These are phyloP conservation scores for Petroica traversi DNA, from an alignment of 2,113 vertebrate genomes.

Conservation along the genomic window DNA sequence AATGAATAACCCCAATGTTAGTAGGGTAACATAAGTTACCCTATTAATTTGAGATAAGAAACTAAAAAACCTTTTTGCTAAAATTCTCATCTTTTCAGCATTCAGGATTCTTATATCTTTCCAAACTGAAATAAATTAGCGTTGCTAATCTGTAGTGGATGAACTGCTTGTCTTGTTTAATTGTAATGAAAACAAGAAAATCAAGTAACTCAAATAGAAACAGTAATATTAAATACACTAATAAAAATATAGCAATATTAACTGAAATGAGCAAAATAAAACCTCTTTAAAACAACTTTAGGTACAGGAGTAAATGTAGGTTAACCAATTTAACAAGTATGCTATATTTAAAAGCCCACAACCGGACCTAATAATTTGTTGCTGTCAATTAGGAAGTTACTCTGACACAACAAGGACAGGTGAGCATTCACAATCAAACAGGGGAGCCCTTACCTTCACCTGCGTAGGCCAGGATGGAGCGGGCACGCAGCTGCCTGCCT, in stretches of 20 bases:
- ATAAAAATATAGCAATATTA: background rate
- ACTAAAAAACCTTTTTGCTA: background rate
- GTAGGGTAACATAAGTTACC: background rate
- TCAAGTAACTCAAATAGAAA: background rate
- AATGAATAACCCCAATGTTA: too few relatives aligned
- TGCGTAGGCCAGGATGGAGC: constrained; percentile 91
- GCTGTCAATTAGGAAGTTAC: background rate
- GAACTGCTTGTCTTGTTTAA: background rate
- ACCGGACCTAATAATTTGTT: background rate
- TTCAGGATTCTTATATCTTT: background rate
- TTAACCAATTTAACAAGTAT: background rate
- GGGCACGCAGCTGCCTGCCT: constrained; percentile 89
- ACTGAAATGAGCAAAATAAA: background rate
- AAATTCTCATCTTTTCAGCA: background rate
- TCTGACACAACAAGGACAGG: background rate
- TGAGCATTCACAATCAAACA: background rate
- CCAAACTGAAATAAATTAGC: background rate
- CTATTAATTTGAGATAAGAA: background rate
- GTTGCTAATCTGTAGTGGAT: rapidly evolving
- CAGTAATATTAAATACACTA: background rate
- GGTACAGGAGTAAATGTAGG: background rate
- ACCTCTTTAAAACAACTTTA: background rate
- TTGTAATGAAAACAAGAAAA: background rate
- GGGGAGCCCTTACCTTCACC: constrained; percentile 85
- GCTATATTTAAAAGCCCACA: background rate